Percentiles rank a stretch among this genome's conserved stretches.
These are phyloP conservation scores for Paramuricea clavata DNA, from an alignment of 92 coral and sea anemone species.

Conservation along the genomic window DNA sequence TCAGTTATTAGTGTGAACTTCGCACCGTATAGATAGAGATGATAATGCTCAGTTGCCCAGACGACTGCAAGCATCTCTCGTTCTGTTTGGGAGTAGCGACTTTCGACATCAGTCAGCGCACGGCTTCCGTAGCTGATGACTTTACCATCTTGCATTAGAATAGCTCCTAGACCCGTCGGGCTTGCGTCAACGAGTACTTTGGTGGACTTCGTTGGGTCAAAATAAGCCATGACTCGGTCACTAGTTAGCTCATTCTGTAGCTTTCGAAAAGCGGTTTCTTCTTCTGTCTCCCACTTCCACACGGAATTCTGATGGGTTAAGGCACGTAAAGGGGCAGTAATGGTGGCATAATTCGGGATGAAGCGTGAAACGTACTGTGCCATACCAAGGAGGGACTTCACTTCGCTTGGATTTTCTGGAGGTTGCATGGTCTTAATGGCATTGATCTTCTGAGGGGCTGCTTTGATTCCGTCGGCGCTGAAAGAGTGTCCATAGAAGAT, in stretches of 20 bases:
- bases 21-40: conserved; percentile 63
- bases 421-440: neutral
- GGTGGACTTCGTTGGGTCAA: too few species aligned
- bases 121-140: conserved; percentile 59
- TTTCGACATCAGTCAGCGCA: conserved; percentile 42
- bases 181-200: too few species aligned
- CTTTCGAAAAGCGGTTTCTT: conserved; percentile 17
- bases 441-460: neutral
- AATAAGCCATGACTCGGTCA: conserved; percentile 53
- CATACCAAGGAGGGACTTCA: conserved; percentile 33
- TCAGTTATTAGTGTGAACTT: conserved; percentile 63
- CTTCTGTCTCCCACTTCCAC: conserved; percentile 48
- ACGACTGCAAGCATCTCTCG: conserved; percentile 58
- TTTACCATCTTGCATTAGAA: conserved; percentile 50
- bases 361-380: conserved; percentile 46
- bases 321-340: conserved; percentile 57
- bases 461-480: neutral
- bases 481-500: neutral
- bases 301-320: conserved; percentile 36
- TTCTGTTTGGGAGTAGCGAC: conserved; percentile 53
- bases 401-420: neutral
- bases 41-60: conserved; percentile 56
- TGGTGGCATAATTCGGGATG: conserved; percentile 50
- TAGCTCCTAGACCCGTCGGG: conserved; percentile 53
- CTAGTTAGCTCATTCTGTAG: conserved; percentile 15